Evolutionary conservation across 2,797 vertebrate species (phyloP), one percentile per base, ranked within the genome.

Genomic region (Chrosomus eos): DNA sequence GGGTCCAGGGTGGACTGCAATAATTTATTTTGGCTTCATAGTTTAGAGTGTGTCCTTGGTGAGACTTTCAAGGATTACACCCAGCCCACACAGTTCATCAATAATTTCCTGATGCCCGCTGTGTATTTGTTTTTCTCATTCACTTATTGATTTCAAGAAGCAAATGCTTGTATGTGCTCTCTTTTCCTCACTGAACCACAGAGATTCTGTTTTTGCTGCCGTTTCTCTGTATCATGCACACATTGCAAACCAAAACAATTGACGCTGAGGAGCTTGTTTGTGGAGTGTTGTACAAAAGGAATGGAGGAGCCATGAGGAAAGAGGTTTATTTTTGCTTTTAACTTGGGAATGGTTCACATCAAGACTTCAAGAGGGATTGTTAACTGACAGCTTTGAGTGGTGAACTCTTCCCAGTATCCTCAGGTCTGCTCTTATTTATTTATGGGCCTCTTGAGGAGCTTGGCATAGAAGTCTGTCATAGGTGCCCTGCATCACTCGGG

Each of bases 391-490:
- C 60, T 76, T 53, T 76, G 72, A 83, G 43, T 13, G 33, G 31
- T 1, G 5, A 67, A 75, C 60, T 16, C n/a, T 38, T 75, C 60
- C 60, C 45, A 28, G 60, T 33, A 76, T 83, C 45, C 60, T 53
- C 33, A 23, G 72, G 58, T 82, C 43, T 82, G 58, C 58, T 66
- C 31, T 83, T 76, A 83, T 83, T 83, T 83, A 83, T 83, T 83
- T 23, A 83, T 76, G 81, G 48, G 60, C 14, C 72, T 75, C 45
- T 48, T 8, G 45, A 28, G 60, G 45, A 67, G 33, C 72, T 53
- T 28, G 33, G 72, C 43, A 83, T 36, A 23, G 60, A 83, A 53
- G 60, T 75, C 60, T 76, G 81, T 76, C 81, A 83, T 75, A 76
- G 72, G 60, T 76, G 31, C 31, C 72, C 43, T 28, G 60, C 73